These are phyloP conservation scores for Ptilodon capucinus DNA, from an alignment of 2,888 invertebrate species.

Conservation along the genomic window DNA sequence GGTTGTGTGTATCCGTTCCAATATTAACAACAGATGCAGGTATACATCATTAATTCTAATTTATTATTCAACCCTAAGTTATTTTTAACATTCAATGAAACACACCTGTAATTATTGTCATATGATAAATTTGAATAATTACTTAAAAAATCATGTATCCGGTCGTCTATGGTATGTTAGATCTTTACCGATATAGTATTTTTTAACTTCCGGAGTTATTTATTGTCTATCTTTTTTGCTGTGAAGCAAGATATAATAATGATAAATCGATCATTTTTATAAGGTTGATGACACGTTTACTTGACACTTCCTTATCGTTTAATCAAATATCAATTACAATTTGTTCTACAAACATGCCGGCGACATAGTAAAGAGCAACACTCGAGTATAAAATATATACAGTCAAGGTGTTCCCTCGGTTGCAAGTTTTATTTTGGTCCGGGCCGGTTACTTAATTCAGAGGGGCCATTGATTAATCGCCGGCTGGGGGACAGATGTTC, in stretches of 20 bases:
- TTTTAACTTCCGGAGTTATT: no score
- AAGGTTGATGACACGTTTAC: constrained; percentile 17
- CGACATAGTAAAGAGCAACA: constrained; percentile 15
- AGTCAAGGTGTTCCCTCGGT: constrained; percentile 35
- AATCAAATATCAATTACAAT: constrained; percentile 19
- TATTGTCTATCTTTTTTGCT: background rate
- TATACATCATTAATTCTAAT: no score
- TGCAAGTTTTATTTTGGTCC: constrained; percentile 47
- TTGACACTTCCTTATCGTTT: constrained; percentile 13
- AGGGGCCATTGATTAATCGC: constrained; percentile 72
- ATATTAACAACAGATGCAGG: no score
- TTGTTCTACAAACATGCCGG: constrained; percentile 10
- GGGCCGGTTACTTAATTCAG: constrained; percentile 49
- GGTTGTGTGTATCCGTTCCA: no score
- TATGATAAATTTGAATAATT: no score
- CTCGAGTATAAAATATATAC: constrained; percentile 22
- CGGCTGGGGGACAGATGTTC: constrained; percentile 76
- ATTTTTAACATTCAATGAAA: background rate
- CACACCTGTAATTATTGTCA: background rate
- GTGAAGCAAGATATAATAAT: background rate
- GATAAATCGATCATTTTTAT: background rate
- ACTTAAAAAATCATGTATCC: no score
- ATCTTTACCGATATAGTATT: no score
- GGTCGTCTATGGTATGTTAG: no score
- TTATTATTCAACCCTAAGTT: background rate